Evolutionary conservation across 1,140 invertebrate genomes (phyloP), one percentile per base, ranked within the genome.

Genomic region (Chionoecetes opilio): DNA sequence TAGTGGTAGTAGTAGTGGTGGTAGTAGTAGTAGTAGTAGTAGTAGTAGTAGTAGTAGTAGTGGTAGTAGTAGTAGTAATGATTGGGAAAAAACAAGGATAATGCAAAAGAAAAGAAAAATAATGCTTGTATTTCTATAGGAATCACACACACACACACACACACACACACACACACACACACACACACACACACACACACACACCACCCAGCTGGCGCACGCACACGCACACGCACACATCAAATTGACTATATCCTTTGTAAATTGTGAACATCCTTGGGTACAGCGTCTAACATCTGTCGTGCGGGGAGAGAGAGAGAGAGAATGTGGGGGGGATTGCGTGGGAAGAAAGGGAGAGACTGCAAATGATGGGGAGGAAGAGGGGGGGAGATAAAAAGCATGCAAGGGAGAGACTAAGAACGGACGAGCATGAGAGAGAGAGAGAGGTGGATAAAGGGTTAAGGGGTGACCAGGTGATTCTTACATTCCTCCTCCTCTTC

Each of bases 391-490:
- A 35, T 6, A 35, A 32, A n/a, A 37, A 89, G 41, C 0, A 32
- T 2, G 63, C n/a, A n/a, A 75, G 63, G 63, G 63, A 11, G 35
- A 89, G 87, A 89, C 29, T 38, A 89, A 8, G 41, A 46, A 41
- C 35, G 31, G 14, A 87, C 17, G 29, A n/a, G 38, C 35, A 88
- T 38, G 34, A 63, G 53, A 75, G 63, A 75, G 63, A 75, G 63
- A 75, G 63, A 21, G 11, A 75, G 63, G 35, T 29, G 34, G 34
- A 8, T 26, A 37, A 37, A 17, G 86, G 86, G 34, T 9, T 17
- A 87, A 87, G 86, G 87, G 35, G 41, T 89, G n/a, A 75, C 63
- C 63, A 5, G 63, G 63, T 75, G 21, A 75, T 75, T 41, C 86
- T 41, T 21, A 3, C 86, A 37, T 37, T 38, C 86, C 86, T 87